Evolutionary conservation across 2,113 vertebrate species (phyloP), one percentile per base, ranked within the genome.

Genomic region (Psittacus erithacus): DNA sequence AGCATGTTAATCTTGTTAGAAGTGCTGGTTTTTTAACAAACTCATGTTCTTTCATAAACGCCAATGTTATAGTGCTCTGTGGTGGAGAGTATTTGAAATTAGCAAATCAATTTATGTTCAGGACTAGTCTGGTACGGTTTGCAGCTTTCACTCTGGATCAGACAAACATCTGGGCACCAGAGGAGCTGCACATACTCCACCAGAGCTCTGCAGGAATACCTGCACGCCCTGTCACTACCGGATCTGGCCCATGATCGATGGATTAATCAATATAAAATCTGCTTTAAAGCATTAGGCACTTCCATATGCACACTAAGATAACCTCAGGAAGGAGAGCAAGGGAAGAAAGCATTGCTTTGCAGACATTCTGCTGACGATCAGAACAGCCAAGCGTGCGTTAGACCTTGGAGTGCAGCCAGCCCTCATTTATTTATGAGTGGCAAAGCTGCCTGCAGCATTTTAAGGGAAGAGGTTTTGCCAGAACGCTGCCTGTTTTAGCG

Each of bases 1-100:
- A 93, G 79, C 75, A 62, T 5, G 3, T 96, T 97, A 93, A 93
- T 85, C 52, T 87, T 41, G 7, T 92, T 92, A 87, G 53, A 71
- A 86, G n/a, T 47, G 73, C 2, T 69, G 80, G 1, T 4, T 65
- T 81, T 81, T 55, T n/a, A 44, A 82, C 17, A 10, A 73, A 38
- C 17, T 41, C 11, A 2, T 2, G 3, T 52, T 67, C 33, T 67
- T 57, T 29, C 47, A n/a, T 16, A 70, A 82, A 43, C 5, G 24
- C 24, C 64, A 47, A 0, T 2, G 39, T 78, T 74, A 63, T 0
- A 87, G 62, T 31, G 3, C 24, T 52, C 50, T 17, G n/a, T 2
- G 15, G 17, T n/a, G 67, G 73, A 73, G 39, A 57, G 9, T 7
- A 39, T 25, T n/a, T 46, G 44, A 86, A 52, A 64, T 78, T 2